Base-by-base conservation (phyloP, 2,797 vertebrate species). In the Ceryle rudis region DNA sequence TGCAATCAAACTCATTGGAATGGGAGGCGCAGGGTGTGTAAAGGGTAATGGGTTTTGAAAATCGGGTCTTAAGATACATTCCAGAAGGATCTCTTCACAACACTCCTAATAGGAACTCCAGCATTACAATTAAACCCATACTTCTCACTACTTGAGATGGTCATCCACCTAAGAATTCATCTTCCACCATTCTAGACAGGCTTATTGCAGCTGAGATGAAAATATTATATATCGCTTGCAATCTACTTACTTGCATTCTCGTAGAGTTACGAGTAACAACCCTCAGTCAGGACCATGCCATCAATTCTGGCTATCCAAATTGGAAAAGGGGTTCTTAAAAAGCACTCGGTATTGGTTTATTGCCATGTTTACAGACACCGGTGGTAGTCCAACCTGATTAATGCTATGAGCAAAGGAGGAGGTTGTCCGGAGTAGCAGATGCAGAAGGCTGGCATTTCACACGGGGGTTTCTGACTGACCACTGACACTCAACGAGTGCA, bases 281-380 rank as follows among this genome's bases (percentile, higher is more conserved):
- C 21, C 57, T 41, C 57, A 92, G 77, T 22, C 16, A 7, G 52
- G 52, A 71, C 11, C 7, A 9, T 2, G 14, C 29, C 47, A 84
- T 41, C 66, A 11, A 6, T 33, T 88, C 79, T 57, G 80, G 44
- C 70, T 26, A 67, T 5, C 74, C 37, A 39, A 21, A 67, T 16
- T 65, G 46, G 52, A 52, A 81, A 57, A 46, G 17, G 14, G 44
- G 4, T 12, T 90, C 82, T 88, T 14, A 67, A 70, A 83, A 70
- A 84, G 91, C 66, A 75, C 77, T 93, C 77, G 29, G 71, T 54
- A 82, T 17, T 67, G 37, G 19, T 46, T 95, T 67, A 54, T n/a
- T n/a, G 35, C 25, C 23, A 26, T 14, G 62, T 39, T 49, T 22
- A 77, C 29, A 29, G 28, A 23, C 11, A 44, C 13, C 60, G 15